Evolutionary conservation across 2,797 vertebrate genomes (phyloP), one percentile per base, ranked within the genome.

Genomic region (Sebastes variabilis): DNA sequence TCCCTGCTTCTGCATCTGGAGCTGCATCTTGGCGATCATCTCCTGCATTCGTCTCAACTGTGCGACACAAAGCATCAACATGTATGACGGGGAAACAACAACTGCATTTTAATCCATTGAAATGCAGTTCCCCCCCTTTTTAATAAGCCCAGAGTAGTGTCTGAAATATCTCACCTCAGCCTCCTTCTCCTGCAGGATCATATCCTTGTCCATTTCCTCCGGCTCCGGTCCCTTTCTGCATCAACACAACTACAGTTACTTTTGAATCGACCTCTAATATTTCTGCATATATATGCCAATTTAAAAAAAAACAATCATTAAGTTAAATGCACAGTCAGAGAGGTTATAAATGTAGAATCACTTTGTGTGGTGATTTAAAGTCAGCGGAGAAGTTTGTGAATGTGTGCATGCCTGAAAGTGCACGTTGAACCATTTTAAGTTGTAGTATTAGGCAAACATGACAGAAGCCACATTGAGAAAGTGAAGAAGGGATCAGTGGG

Each of bases 41-140:
- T 99, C 97, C 86, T 99, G 99, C 99, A 99, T 99, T 75, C 98
- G 96, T 58, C 98, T 97, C 82, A 99, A 94, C 99, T 99, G 36
- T 6, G n/a, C 0, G 2, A 87, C 67, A 84, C 6, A 80, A 14
- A 74, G 55, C 13, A 79, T 36, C 1, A 24, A 65, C n/a, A 74
- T 59, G 46, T 42, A 20, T 38, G 13, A 71, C 18, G 8, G n/a
- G 22, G n/a, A 42, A 42, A 74, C 42, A 46, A 72, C 46, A 56
- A 12, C 9, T 62, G 32, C 14, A 11, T 0, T 42, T 16, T 42
- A 42, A 7, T 42, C 38, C 0, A 42, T 2, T 16, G 2, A n/a
- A n/a, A n/a, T n/a, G n/a, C n/a, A n/a, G n/a, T n/a, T n/a, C n/a
- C n/a, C n/a, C n/a, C 7, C 42, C 2, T 59, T 58, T 52, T 9